Percentiles rank a stretch among this genome's conserved stretches.
Evolutionary conservation across 2,888 invertebrate genomes (phyloP).

Genomic region (Lathronympha strigana): DNA sequence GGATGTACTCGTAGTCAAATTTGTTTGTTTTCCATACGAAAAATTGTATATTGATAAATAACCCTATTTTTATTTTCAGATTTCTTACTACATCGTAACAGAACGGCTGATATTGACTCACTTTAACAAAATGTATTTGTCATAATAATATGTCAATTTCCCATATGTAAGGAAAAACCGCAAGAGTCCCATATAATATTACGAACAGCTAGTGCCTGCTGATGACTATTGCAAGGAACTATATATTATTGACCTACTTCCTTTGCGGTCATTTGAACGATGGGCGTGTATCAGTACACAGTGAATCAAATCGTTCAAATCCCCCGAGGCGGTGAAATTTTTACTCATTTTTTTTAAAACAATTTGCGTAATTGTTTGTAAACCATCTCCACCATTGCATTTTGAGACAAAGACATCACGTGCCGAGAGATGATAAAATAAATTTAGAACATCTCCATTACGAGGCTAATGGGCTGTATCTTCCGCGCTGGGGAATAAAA

Average conservation of each 20-base stretch:
- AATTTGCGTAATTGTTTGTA: conserved; percentile 32
- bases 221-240: conserved; percentile 14
- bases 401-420: conserved; percentile 76
- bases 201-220: neutral
- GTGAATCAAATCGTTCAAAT: too few species aligned
- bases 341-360: neutral
- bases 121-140: neutral
- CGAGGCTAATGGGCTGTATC: conserved; percentile 83
- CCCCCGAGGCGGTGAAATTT: neutral
- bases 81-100: conserved; percentile 15
- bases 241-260: neutral
- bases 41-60: too few species aligned
- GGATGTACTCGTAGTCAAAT: too few species aligned
- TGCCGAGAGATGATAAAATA: conserved; percentile 83
- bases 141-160: conserved; percentile 11
- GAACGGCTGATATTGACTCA: conserved; percentile 1
- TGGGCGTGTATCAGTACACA: too few species aligned
- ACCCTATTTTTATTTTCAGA: too few species aligned
- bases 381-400: conserved; percentile 40
- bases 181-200: conserved; percentile 30
- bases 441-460: conserved; percentile 82
- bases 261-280: too few species aligned
- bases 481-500: conserved; percentile 80
- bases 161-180: conserved; percentile 19
- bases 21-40: too few species aligned